Evolutionary conservation across 1,140 invertebrate species (phyloP), one percentile per base, ranked within the genome.

Genomic region (Maniola jurtina): DNA sequence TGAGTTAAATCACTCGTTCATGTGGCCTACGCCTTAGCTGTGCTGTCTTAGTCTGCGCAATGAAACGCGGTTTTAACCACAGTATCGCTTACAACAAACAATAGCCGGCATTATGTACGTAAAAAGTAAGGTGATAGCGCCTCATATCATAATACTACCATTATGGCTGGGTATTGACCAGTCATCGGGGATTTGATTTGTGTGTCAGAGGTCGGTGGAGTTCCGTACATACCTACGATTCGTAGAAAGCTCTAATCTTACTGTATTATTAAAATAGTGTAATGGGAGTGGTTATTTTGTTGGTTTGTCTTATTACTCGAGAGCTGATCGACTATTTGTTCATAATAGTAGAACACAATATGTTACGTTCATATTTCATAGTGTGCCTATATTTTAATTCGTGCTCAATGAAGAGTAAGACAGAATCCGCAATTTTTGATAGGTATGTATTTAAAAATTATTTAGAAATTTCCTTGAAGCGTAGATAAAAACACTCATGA

Each of bases 91-190:
- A 76, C 75, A 61, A 70, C 80, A 83, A 84, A 86, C 84, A 86
- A 86, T 86, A 75, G 82, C 57, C 61, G 77, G 76, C 77, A 83
- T 82, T 82, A 81, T 76, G 70, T 64, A 81, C 65, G 72, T 78
- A 80, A 80, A 73, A 70, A 76, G 64, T 68, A 54, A 72, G 68
- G 77, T 79, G 78, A 80, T 81, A 80, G 75, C 71, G 68, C 66
- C 63, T 75, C 61, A 68, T 75, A 76, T 68, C 72, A 72, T 78
- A 77, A 77, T 74, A 76, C 70, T 74, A 76, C 70, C 59, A 80
- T 79, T 82, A 72, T 77, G 70, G 57, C 69, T 55, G 65, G 62
- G 66, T 80, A 78, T 80, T 79, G 81, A 71, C 77, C 73, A 81
- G 79, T 84, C 84, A 84, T 81, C 75, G 80, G 63, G 56, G 63